Evolutionary conservation across 2,797 vertebrate species (phyloP).

Genomic region (Sebastes trivittatus): DNA sequence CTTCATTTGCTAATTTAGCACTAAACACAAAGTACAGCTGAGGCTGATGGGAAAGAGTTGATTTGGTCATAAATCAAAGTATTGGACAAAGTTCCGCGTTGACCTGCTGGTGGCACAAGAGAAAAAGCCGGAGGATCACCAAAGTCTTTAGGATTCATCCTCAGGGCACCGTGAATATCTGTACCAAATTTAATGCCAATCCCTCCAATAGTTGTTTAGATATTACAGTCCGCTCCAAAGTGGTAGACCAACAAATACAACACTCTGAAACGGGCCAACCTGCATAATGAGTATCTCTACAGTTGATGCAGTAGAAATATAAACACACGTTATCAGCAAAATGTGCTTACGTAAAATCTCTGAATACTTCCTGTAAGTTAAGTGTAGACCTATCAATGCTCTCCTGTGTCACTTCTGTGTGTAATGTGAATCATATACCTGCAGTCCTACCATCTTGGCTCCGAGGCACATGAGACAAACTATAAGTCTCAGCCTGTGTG

Average conservation of each 20-base stretch:
- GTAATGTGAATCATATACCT: neutral
- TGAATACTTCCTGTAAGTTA: neutral
- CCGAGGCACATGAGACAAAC: neutral
- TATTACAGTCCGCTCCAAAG: neutral
- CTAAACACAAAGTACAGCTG: neutral
- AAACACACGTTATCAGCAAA: no score
- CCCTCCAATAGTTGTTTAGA: neutral
- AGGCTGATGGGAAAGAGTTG: neutral
- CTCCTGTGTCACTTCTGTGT: neutral
- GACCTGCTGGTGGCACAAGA: no score
- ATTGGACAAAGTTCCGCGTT: accelerated
- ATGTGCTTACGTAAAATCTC: neutral
- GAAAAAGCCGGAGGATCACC: no score
- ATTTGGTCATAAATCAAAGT: no score
- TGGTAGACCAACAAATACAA: neutral
- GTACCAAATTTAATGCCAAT: neutral
- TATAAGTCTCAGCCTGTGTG: neutral
- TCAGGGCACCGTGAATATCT: neutral
- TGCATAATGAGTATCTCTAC: neutral
- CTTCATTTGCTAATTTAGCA: neutral
- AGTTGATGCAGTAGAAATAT: neutral
- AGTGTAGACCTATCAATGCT: neutral
- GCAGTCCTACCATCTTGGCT: neutral
- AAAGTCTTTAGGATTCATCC: neutral
- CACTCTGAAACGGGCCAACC: no score